Conservation (phyloP, 1,140 invertebrate species). For the Cydia splendana region DNA sequence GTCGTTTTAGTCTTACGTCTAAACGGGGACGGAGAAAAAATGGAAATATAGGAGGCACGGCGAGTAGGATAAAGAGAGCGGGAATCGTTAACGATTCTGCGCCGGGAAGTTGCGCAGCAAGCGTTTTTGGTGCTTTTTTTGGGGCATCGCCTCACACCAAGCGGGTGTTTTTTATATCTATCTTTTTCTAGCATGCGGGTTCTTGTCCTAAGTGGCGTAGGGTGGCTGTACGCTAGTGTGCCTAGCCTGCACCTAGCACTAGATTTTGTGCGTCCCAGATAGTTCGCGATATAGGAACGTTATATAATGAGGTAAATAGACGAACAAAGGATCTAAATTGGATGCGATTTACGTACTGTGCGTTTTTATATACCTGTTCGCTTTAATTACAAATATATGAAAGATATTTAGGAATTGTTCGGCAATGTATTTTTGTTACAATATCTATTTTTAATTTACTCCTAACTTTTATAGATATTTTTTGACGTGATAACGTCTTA, state of each 20-base stretch:
- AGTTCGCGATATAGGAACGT: constrained; percentile 25
- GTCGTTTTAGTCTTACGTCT: constrained; percentile 68
- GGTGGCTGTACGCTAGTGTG: constrained; percentile 46
- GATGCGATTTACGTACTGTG: not conserved
- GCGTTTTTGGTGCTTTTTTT: constrained; percentile 79
- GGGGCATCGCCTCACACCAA: constrained; percentile 76
- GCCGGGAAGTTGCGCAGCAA: constrained; percentile 79
- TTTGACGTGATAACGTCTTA: too few species aligned
- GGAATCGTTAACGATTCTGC: constrained; percentile 79
- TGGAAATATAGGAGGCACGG: constrained; percentile 79
- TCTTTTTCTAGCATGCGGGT: constrained; percentile 74
- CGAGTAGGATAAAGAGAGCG: constrained; percentile 78
- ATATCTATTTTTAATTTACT: not conserved
- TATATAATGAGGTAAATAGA: constrained; percentile 33
- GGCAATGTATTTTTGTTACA: not conserved
- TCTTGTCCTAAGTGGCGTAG: constrained; percentile 55
- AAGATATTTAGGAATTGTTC: not conserved
- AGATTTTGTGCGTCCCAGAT: constrained; percentile 47
- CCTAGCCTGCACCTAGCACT: constrained; percentile 35
- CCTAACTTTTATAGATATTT: too few species aligned
- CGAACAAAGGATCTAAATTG: constrained; percentile 29
- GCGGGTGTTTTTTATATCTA: constrained; percentile 75
- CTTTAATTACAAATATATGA: not conserved
- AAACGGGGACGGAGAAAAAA: constrained; percentile 75
- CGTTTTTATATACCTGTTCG: constrained; percentile 7